phyloP scores from a whole-genome alignment of 2,888 invertebrate species.

The Patella caerulea region DNA sequence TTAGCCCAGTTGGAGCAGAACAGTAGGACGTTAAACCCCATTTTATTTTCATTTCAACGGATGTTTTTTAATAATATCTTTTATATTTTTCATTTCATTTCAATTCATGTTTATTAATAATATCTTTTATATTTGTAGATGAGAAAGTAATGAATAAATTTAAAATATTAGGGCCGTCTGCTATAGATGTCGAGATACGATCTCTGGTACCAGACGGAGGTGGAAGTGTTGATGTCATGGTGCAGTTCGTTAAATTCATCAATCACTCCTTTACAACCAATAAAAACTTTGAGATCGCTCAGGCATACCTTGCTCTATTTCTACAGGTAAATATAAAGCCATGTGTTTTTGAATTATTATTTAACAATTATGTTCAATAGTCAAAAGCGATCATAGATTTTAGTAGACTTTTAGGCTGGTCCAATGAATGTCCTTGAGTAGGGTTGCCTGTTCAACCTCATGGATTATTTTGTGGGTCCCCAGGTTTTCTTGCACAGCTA shows the following conservation, averaged over 20 bases:
- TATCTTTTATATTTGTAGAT: slow-evolving; percentile 53
- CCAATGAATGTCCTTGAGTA: too few species aligned
- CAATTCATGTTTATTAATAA: not conserved
- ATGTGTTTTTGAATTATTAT: too few species aligned
- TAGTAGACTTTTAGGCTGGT: not conserved
- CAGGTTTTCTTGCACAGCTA: too few species aligned
- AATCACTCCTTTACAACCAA: slow-evolving; percentile 81
- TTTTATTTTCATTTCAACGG: too few species aligned
- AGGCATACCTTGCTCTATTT: slow-evolving; percentile 90
- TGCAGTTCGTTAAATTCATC: slow-evolving; percentile 84
- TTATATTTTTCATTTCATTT: too few species aligned
- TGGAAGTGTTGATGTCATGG: slow-evolving; percentile 81
- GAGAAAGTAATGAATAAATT: slow-evolving; percentile 77
- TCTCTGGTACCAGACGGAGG: slow-evolving; percentile 83
- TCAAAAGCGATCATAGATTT: not conserved
- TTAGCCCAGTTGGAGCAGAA: too few species aligned
- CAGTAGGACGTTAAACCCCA: too few species aligned
- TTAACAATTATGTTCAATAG: too few species aligned
- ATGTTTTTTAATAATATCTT: not conserved
- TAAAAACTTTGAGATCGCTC: slow-evolving; percentile 88
- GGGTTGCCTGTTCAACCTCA: too few species aligned
- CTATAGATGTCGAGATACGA: slow-evolving; percentile 89
- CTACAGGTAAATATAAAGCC: slow-evolving; percentile 77
- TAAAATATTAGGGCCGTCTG: slow-evolving; percentile 84
- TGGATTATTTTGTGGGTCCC: too few species aligned